phyloP scores from a whole-genome alignment of 1,140 invertebrate species.

The Leptopilina clavipes region DNA sequence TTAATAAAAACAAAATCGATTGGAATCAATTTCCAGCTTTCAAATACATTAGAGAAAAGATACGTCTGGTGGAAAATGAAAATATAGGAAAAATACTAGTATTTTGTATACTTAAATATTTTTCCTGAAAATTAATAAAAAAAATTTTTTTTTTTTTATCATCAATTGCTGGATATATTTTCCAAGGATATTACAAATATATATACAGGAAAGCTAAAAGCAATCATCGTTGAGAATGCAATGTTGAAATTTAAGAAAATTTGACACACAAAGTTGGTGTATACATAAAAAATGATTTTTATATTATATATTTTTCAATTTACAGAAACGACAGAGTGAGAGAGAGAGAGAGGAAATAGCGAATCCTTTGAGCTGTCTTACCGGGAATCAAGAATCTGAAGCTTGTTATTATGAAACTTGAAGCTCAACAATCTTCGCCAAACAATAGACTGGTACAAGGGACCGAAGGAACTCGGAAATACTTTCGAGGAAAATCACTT shows the following conservation, averaged over 20 bases:
- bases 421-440: conserved; percentile 18
- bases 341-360: background rate
- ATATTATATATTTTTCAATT: background rate
- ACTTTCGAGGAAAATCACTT: conserved; percentile 32
- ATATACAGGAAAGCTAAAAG: background rate
- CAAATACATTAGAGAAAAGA: too few species aligned
- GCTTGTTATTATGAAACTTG: conserved; percentile 25
- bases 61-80: too few species aligned
- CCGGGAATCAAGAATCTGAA: conserved; percentile 18
- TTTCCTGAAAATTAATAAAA: too few species aligned
- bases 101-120: too few species aligned
- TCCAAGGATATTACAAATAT: background rate
- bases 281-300: background rate
- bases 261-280: too few species aligned
- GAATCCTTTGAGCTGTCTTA: background rate
- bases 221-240: too few species aligned
- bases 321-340: background rate
- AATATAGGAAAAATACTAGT: too few species aligned
- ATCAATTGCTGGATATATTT: background rate
- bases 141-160: too few species aligned
- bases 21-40: too few species aligned
- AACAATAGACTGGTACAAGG: conserved; percentile 19
- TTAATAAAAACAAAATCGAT: background rate
- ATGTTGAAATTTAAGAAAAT: too few species aligned
- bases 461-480: conserved; percentile 12